phyloP scores from a whole-genome alignment of 2,797 vertebrate genomes.

The Monodelphis domestica region DNA sequence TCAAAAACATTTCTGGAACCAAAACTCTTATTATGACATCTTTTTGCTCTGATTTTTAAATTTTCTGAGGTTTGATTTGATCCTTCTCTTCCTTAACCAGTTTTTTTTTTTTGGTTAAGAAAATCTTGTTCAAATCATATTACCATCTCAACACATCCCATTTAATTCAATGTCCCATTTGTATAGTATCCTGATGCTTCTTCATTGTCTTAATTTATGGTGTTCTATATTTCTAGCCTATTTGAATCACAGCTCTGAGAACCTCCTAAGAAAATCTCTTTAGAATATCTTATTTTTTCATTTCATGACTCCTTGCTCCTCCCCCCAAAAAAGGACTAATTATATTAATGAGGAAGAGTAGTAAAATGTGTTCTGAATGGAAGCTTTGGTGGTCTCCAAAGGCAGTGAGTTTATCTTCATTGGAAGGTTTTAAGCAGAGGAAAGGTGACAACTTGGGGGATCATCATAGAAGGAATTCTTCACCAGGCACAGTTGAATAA shows the following conservation, averaged over 20 bases:
- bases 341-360: conserved; percentile 9
- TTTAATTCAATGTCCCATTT: not conserved
- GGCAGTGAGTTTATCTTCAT: not conserved
- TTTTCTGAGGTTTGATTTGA: too few relatives aligned
- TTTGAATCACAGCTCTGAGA: not conserved
- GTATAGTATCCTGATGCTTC: not conserved
- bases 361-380: not conserved
- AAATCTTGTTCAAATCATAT: not conserved
- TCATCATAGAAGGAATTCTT: not conserved
- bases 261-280: not conserved
- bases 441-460: not conserved
- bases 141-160: not conserved
- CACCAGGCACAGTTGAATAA: not conserved
- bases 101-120: too few relatives aligned
- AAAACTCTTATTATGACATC: not conserved
- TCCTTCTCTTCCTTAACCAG: not conserved
- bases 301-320: not conserved
- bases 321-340: not conserved
- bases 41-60: not conserved
- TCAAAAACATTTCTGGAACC: not conserved
- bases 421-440: not conserved
- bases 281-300: conserved; percentile 2
- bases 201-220: not conserved
- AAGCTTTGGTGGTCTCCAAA: not conserved
- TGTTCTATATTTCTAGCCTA: not conserved